These are phyloP conservation scores for Dicycla oo DNA, from an alignment of 2,888 invertebrate genomes.

Conservation along the genomic window DNA sequence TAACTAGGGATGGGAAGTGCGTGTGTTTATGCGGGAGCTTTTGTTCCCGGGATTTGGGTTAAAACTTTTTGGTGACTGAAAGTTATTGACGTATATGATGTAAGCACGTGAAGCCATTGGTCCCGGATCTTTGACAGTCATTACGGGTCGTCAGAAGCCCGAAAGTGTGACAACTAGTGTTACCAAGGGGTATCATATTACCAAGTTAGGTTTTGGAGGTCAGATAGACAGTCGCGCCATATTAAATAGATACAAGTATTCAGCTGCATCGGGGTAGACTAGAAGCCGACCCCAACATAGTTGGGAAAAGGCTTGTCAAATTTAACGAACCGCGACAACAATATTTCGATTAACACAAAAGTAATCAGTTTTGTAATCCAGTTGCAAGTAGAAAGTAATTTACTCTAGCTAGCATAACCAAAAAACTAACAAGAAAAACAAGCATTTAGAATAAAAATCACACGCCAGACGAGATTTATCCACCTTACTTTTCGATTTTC, in stretches of 20 bases:
- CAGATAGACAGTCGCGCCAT: no score
- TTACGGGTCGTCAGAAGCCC: no score
- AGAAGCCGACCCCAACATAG: no score
- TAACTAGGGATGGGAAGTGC: slow-evolving; percentile 56
- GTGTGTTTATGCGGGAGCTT: slow-evolving; percentile 12
- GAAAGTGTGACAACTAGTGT: no score
- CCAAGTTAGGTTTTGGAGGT: no score
- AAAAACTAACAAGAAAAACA: not conserved
- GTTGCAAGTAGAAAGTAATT: not conserved
- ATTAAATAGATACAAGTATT: no score
- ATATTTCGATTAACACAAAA: not conserved
- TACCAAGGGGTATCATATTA: no score
- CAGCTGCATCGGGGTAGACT: no score
- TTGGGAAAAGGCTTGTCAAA: no score
- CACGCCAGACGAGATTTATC: slow-evolving; percentile 7
- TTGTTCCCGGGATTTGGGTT: not conserved
- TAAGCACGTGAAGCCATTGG: no score
- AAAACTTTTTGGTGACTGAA: not conserved
- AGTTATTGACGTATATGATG: not conserved
- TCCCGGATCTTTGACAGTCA: no score
- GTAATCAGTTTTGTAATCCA: not conserved
- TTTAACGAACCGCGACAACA: not conserved
- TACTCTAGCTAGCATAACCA: not conserved
- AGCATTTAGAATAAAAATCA: not conserved
- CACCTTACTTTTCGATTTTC: slow-evolving; percentile 9